Evolutionary conservation across 1,140 invertebrate genomes (phyloP).

Genomic region (Eubasilissa regina): DNA sequence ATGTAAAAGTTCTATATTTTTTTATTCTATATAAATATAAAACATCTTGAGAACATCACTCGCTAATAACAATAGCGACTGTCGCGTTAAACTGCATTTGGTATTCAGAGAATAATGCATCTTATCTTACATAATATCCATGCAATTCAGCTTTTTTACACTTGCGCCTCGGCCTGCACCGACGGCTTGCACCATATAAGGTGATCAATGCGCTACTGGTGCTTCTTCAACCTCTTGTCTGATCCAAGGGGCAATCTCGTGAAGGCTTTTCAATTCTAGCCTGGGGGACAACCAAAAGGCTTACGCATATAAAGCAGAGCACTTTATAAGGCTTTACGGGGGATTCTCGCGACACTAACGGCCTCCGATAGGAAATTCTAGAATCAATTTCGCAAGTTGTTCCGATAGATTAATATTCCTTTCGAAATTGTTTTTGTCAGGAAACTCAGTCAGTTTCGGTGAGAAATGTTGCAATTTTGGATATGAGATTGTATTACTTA

Average conservation of each 20-base stretch:
- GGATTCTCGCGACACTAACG: neutral
- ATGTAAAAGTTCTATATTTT: too few relatives aligned
- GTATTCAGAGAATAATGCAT: neutral
- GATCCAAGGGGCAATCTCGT: neutral
- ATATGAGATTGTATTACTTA: too few relatives aligned
- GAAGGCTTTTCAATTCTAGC: neutral
- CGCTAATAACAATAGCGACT: too few relatives aligned
- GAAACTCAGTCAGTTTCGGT: too few relatives aligned
- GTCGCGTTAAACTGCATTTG: too few relatives aligned
- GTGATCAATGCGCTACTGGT: neutral
- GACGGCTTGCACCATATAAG: slow-evolving; percentile 4
- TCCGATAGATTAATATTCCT: too few relatives aligned
- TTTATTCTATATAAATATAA: too few relatives aligned
- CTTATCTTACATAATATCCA: neutral
- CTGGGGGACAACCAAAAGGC: neutral
- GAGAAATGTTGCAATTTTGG: too few relatives aligned
- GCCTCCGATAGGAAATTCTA: too few relatives aligned
- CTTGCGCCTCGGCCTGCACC: neutral
- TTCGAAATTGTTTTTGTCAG: too few relatives aligned
- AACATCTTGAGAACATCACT: too few relatives aligned
- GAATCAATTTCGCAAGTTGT: too few relatives aligned
- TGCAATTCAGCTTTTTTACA: neutral
- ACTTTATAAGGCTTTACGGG: slow-evolving; percentile 2
- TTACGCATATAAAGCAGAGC: neutral
- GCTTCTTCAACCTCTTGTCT: slow-evolving; percentile 6